Evolutionary conservation across 2,797 vertebrate species (phyloP), one percentile per base, ranked within the genome.

Genomic region (Ibycter americanus): DNA sequence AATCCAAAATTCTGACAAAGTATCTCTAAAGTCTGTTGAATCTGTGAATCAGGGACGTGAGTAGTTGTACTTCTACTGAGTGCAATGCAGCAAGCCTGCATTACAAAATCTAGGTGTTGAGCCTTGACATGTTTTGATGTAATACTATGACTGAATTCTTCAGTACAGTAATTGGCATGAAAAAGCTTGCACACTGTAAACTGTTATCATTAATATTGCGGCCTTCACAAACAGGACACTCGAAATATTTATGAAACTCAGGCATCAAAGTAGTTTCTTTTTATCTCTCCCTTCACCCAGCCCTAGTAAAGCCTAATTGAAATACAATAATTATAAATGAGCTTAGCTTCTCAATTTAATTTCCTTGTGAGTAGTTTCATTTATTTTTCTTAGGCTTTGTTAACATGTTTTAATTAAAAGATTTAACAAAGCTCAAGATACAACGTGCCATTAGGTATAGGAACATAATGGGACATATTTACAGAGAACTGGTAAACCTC

Each of bases 311-410:
- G 94, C 82, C 97, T 98, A 98, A 98, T 97, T 98, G 98, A 98
- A 98, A 98, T 98, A 98, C 98, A 98, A 98, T 98, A 98, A 98
- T 98, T 98, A 98, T 98, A 98, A 98, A 98, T 98, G 97, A 95
- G 97, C 97, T 98, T 97, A 97, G 97, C 92, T 96, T 97, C 97
- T 98, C 96, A 72, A 96, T 98, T 98, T 98, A 98, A 98, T 98
- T 98, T 98, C 97, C 96, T 97, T 92, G 91, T 96, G 96, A 98
- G 96, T 96, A 97, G 96, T 95, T 97, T 97, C 92, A 98, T 98
- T 98, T 98, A 97, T 98, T 98, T 98, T 98, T 97, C 97, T 96
- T 92, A 87, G 96, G 96, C 97, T 98, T 98, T 98, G 98, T 98
- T 98, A 98, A 97, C 97, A 96, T 84, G 96, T 92, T 98, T 98